Evolutionary conservation across 23 tunicate species (phyloP).

Genomic region (Pegea sp.): DNA sequence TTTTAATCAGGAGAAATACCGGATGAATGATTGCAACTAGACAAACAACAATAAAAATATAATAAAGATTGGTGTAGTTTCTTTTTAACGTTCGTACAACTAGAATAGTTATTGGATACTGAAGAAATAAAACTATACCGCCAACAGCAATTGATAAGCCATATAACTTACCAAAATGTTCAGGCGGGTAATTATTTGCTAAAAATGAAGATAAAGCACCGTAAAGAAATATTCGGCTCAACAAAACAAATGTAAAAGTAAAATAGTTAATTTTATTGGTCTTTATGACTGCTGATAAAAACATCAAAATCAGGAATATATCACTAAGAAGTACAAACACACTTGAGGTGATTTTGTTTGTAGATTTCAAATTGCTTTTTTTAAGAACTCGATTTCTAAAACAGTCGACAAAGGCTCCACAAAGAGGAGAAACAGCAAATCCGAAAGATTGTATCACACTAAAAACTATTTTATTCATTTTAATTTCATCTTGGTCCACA

Average conservation of each 20-base stretch:
- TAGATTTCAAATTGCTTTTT: not conserved
- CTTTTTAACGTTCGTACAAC: not conserved
- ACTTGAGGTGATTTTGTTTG: not conserved
- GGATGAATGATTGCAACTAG: too few species aligned
- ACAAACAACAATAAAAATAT: too few species aligned
- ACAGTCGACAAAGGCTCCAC: not conserved
- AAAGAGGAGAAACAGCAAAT: not conserved
- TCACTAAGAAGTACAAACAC: not conserved
- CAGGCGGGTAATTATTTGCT: not conserved
- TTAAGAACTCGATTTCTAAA: not conserved
- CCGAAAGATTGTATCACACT: conserved; percentile 1
- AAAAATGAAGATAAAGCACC: not conserved
- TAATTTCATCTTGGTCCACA: too few species aligned
- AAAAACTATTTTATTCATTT: too few species aligned
- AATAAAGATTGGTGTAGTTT: too few species aligned
- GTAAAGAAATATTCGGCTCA: not conserved
- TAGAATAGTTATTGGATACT: not conserved
- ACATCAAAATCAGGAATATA: not conserved
- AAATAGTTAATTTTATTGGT: not conserved
- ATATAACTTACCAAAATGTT: not conserved
- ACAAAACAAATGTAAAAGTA: not conserved
- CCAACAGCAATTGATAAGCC: not conserved
- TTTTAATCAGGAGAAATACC: too few species aligned
- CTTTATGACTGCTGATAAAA: not conserved
- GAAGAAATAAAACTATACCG: not conserved